Base-by-base conservation (phyloP, 2,113 vertebrate genomes). In the Etheostoma spectabile region DNA sequence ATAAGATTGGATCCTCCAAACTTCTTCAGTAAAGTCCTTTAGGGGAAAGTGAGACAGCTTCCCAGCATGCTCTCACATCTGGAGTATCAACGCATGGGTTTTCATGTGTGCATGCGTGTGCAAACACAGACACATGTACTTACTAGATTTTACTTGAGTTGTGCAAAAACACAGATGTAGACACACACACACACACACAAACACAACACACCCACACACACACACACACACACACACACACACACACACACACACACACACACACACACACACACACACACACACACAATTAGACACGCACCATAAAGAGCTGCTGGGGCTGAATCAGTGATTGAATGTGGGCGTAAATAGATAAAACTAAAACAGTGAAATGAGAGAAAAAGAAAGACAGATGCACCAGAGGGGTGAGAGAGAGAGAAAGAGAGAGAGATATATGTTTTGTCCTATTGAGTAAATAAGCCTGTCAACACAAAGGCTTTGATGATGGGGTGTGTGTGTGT, bases 381-480 rank as follows among this genome's bases (percentile, higher is more conserved):
- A 74, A 59, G 64, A 81, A 75, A 74, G 72, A 64, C 73, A 74
- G 79, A 82, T 69, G 51, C 38, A 79, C 77, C 80, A 79, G 62
- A 38, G 63, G 76, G 61, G 46, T 66, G 49, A 63, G 22, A 65
- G 72, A 59, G 64, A 81, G 73, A 74, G 72, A 64, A 73, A 74
- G 73, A 79, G 65, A 38, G 63, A 27, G 27, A 27, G 27, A 27
- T 27, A 27, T 1, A 73, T 57, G 76, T 68, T 86, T 88, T 79
- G 65, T 86, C 63, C 73, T 87, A 53, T 87, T 86, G 78, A 80
- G 76, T 86, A 85, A 88, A 93, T 81, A 87, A 73, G 83, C 67
- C 84, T 90, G 90, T 88, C 86, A 89, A 78, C 81, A 22, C 70
- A 30, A 66, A 82, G 62, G 89, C 80, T 90, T 84, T 88, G 86